Base-by-base conservation (phyloP, 2,113 vertebrate species). In the Ochotona curzoniae region DNA sequence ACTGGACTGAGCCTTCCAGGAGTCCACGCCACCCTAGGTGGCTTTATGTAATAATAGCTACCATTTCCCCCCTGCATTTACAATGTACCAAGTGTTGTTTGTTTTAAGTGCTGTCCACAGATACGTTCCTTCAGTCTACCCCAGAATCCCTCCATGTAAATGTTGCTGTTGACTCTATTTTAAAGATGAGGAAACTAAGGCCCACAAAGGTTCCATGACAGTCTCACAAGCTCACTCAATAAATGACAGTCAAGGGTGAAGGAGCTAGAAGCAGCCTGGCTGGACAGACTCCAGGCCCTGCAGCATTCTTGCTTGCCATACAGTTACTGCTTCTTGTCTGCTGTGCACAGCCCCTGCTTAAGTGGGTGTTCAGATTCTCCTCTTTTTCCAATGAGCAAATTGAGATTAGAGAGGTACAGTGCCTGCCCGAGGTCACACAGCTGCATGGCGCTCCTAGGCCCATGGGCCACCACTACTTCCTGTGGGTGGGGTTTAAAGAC, bases 11-110 rank as follows among this genome's bases (percentile, higher is more conserved):
- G 83, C 47, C 73, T 95, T 89, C 83, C 79, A 60, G 74, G 83
- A 92, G 57, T 61, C 78, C 93, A 80, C 2, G 78, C 51, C 78
- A 82, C 23, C 61, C 66, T 86, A n/a, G 84, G 82, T 93, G 70
- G 38, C 49, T 95, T 92, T 96, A 94, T 93, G 49, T 96, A 95
- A 96, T 93, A 83, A 80, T 84, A 83, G 81, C 76, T 89, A 95
- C 57, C 87, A 21, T 80, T 91, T 76, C 61, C 79, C 89, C 78
- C 26, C 38, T 75, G 49, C n/a, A 69, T 57, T 94, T 89, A 85
- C 57, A 87, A 83, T 78, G 94, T 93, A 75, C 80, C 85, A 94
- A 90, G 83, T 30, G 81, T 61, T 78, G 2, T 84, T 94, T 51
- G 76, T 92, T 89, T 85, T 80, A 73, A 92, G 85, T 1, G 0